phyloP scores from a whole-genome alignment of 35 echinoderm and acorn worm species.

The Apostichopus parvimensis region DNA sequence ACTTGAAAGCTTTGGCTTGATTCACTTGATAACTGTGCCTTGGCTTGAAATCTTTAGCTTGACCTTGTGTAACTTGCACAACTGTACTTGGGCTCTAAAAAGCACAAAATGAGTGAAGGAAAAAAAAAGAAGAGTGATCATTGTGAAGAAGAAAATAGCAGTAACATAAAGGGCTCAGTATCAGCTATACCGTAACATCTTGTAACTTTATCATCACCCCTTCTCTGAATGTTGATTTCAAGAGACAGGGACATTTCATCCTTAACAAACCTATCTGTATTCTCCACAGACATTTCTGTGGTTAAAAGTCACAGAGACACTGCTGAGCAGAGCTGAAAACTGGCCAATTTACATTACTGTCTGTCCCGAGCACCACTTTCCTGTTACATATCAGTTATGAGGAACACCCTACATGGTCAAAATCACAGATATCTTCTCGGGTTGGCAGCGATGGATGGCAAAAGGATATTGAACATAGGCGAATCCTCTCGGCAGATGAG shows the following conservation, averaged over 20 bases:
- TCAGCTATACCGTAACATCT: background rate
- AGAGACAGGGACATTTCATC: too few relatives aligned
- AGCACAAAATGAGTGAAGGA: background rate
- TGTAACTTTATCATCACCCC: too few relatives aligned
- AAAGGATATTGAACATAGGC: slow-evolving; percentile 95
- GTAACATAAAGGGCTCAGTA: background rate
- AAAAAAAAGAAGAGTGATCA: slow-evolving; percentile 36
- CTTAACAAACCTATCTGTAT: too few relatives aligned
- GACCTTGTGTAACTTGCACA: slow-evolving; percentile 51
- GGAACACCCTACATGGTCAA: background rate
- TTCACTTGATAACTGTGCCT: slow-evolving; percentile 49
- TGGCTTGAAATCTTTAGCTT: slow-evolving; percentile 55
- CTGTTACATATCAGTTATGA: background rate
- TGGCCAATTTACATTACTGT: too few relatives aligned
- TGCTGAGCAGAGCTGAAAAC: too few relatives aligned
- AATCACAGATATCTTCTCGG: background rate
- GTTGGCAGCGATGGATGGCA: slow-evolving; percentile 17
- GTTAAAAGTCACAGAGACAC: too few relatives aligned
- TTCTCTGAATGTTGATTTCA: too few relatives aligned
- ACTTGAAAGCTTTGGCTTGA: slow-evolving; percentile 49
- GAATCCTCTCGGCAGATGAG: slow-evolving; percentile 74
- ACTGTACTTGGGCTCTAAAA: slow-evolving; percentile 46
- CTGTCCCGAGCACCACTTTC: background rate
- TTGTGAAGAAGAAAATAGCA: background rate
- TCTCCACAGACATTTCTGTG: too few relatives aligned